Evolutionary conservation across 92 coral and sea anemone genomes (phyloP), one percentile per base, ranked within the genome.

Genomic region (Chrysogorgia sp.): DNA sequence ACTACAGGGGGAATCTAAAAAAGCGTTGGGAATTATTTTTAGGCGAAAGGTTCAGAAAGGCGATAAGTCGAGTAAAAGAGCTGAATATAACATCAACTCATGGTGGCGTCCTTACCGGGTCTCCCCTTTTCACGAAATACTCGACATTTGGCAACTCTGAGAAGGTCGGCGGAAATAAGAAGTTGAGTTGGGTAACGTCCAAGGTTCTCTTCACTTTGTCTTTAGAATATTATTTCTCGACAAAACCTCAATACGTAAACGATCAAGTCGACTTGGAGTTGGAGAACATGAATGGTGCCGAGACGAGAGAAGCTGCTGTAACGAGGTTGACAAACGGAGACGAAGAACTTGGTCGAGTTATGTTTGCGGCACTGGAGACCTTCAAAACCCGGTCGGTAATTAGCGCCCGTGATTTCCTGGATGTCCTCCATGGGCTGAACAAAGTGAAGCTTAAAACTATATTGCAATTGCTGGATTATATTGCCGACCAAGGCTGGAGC

Each of bases 401-500:
- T 22, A 19, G 48, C 20, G 29, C 2, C 10, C 19, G 26, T 34
- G 48, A 19, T 22, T 55, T 72, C 8, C 49, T 50, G 32, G 23
- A 15, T 12, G 12, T 34, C 32, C 58, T 72, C 22, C 29, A 20
- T 21, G 19, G 35, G 15, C 63, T 72, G 5, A 53, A 55, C 22
- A 22, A 56, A 31, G 23, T 9, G 8, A 72, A 72, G 17, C 52
- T 72, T 22, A 65, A 53, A 5, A 56, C 31, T 21, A 33, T 72
- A 34, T 3, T 72, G 48, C 59, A 50, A 65, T 20, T 72, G 55
- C n/a, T 72, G 50, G 53, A 35, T 19, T 53, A 72, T 20, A 56
- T 72, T 34, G 35, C 47, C 1, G 92, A 79, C 64, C 90, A 82
- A 63, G 92, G 96, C 21, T 90, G 88, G 82, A 83, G 88, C 6